phyloP scores from a whole-genome alignment of 2,113 vertebrate genomes.

The Leptocoma aspasia region DNA sequence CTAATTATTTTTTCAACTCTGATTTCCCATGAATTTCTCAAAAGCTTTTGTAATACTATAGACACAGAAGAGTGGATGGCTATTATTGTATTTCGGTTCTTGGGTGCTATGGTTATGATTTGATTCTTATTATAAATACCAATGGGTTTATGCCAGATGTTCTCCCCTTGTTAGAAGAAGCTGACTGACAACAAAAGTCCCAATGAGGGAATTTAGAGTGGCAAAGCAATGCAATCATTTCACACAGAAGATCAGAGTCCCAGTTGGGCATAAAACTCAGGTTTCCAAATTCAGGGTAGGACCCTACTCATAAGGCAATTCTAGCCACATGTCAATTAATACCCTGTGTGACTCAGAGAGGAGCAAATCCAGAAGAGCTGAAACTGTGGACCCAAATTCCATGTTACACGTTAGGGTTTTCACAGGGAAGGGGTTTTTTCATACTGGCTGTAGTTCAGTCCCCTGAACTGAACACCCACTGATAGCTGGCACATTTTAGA shows the following conservation, averaged over 20 bases:
- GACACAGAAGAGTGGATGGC: neutral
- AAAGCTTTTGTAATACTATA: neutral
- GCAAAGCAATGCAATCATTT: neutral
- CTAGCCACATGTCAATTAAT: neutral
- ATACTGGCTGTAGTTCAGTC: neutral
- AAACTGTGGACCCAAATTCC: neutral
- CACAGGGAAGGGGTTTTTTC: neutral
- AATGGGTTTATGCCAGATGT: neutral
- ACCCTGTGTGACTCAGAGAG: neutral
- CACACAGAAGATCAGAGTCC: neutral
- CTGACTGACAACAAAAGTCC: neutral
- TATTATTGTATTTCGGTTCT: neutral
- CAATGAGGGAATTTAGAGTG: neutral
- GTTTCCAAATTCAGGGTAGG: neutral
- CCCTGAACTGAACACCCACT: neutral
- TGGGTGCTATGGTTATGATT: neutral
- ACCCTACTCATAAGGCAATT: neutral
- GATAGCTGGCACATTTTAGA: neutral
- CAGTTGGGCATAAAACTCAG: neutral
- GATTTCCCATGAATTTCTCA: neutral
- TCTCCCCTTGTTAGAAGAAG: neutral
- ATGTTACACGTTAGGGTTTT: neutral
- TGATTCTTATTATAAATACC: neutral
- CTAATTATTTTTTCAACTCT: neutral
- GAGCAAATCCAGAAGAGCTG: neutral